Base-by-base conservation (phyloP, 2,888 invertebrate genomes). In the Oscheius sp. region DNA sequence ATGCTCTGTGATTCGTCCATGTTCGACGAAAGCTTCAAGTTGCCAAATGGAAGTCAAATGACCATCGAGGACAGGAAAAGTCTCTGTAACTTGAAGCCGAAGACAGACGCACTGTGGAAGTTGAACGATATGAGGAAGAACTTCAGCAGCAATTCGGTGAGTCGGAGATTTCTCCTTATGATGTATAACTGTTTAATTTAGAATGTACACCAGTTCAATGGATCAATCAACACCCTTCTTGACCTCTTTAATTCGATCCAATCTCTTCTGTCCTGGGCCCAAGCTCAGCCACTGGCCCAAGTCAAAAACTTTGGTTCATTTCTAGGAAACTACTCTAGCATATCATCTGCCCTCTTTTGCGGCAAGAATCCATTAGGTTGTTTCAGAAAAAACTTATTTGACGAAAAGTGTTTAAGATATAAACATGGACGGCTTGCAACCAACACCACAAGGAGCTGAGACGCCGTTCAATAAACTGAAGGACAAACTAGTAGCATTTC, bases 391-490 rank as follows among this genome's bases (percentile, higher is more conserved):
- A 5, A 50, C 10, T 29, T 21, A 35, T 13, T 9, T 21, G 48
- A 62, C 51, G 5, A 50, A 50, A 59, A 10, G 7, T 72, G 47
- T 33, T 21, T 21, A 21, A 72, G 72, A 62, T 73, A 63, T 62
- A 2, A 29, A 62, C 33, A 53, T 42, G 11, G 73, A 62, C n/a
- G 73, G 73, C 11, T 50, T 73, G 13, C 35, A 53, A 32, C 74
- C 66, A 35, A 57, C 57, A 7, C 58, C 51, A 29, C 50, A 35
- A 10, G 68, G 68, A 29, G 77, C 76, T 21, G 77, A 81, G 29
- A 81, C 79, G 2, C 79, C 80, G 1, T 79, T 81, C 47, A 74
- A 79, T 55, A 79, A 78, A 70, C 59, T 81, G 53, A 72, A 75
- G 11, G 75, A 79, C 53, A 75, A 70, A 10, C 63, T 79, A 7